Conservation (phyloP, 2,113 vertebrate genomes). For the Stictonetta naevosa region DNA sequence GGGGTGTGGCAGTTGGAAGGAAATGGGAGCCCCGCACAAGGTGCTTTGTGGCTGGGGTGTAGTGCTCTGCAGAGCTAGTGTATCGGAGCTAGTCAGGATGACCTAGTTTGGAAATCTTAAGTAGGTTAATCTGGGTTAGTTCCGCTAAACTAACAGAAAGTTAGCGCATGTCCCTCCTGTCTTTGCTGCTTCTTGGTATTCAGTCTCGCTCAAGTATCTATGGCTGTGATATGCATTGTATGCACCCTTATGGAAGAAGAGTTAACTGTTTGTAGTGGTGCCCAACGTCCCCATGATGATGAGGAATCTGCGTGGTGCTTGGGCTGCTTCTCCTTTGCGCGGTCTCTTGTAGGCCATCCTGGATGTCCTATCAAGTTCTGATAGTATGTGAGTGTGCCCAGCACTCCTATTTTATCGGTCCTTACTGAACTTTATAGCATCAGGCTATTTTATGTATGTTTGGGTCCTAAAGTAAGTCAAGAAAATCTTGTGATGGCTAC, state of each 20-base stretch:
- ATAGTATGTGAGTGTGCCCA: too few species aligned
- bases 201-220: fast-evolving
- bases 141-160: fast-evolving
- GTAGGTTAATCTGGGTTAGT: not conserved
- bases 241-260: not conserved
- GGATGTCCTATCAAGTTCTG: not conserved
- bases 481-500: not conserved
- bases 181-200: not conserved
- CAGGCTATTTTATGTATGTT: not conserved
- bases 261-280: not conserved
- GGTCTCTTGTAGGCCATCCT: not conserved
- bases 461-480: not conserved
- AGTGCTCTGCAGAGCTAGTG: not conserved
- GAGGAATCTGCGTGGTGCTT: fast-evolving
- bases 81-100: not conserved
- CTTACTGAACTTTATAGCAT: not conserved
- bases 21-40: fast-evolving
- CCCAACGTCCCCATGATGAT: not conserved
- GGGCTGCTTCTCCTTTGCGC: fast-evolving
- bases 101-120: not conserved
- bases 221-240: fast-evolving
- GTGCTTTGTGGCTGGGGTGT: not conserved
- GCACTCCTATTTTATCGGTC: not conserved
- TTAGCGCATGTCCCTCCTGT: fast-evolving
- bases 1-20: not conserved